phyloP scores from a whole-genome alignment of 2,888 invertebrate genomes.

The Clistopyga incitator region DNA sequence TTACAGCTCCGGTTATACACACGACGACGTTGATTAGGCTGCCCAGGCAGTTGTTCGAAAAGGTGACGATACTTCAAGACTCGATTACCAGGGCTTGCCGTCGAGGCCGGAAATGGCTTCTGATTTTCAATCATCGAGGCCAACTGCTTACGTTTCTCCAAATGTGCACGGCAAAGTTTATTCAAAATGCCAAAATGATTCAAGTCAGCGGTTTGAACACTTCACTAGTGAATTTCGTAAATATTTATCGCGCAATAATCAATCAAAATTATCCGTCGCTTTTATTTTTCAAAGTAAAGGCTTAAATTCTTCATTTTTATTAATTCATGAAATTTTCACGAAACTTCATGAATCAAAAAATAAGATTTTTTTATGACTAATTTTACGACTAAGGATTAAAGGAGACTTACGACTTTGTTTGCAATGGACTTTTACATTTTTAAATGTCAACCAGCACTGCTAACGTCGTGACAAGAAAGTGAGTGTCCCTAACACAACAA shows the following conservation, averaged over 20 bases:
- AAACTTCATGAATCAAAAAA: too few species aligned
- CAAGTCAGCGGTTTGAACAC: too few species aligned
- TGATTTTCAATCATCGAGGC: background rate
- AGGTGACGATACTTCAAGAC: constrained; percentile 34
- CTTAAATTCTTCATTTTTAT: too few species aligned
- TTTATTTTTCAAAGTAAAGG: too few species aligned
- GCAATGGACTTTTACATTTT: background rate
- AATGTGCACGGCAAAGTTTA: background rate
- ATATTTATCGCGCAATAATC: too few species aligned
- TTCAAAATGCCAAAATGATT: too few species aligned
- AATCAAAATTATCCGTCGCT: too few species aligned
- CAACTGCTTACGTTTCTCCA: background rate
- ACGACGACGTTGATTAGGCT: constrained; percentile 32
- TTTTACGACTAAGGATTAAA: too few species aligned
- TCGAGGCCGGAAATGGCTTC: constrained; percentile 16
- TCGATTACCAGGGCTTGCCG: constrained; percentile 10
- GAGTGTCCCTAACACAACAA: background rate
- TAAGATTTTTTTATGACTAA: too few species aligned
- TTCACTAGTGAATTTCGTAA: too few species aligned
- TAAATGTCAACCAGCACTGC: background rate
- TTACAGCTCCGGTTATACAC: constrained; percentile 8
- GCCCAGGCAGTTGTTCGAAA: constrained; percentile 41
- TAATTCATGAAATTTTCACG: too few species aligned
- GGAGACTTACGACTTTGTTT: background rate
- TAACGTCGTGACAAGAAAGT: background rate